Conservation (phyloP, 2,797 vertebrate species). For the Hemitrygon akajei region DNA sequence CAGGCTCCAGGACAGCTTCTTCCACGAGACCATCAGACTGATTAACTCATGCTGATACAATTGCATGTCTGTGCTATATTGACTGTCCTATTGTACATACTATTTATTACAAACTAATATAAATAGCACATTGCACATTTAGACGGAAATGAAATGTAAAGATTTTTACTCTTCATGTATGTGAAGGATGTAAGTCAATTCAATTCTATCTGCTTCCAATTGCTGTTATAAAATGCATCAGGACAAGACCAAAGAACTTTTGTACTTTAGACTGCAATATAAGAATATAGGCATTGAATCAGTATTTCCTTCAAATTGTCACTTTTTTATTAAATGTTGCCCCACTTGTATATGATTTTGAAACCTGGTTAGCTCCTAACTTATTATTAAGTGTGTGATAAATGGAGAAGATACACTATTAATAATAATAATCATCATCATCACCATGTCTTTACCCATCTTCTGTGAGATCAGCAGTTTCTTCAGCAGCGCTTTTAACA, state of each 20-base stretch:
- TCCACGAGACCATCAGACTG: too few species aligned
- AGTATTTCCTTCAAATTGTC: not conserved
- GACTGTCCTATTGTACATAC: too few species aligned
- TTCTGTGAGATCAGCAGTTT: not conserved
- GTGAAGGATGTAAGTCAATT: too few species aligned
- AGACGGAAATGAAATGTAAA: too few species aligned
- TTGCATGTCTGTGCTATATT: too few species aligned
- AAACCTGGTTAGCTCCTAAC: not conserved
- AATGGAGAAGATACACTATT: not conserved
- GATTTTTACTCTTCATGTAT: too few species aligned
- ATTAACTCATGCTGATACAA: too few species aligned
- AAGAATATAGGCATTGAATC: too few species aligned
- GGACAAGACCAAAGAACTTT: not conserved
- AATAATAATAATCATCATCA: not conserved
- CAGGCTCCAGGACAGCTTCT: too few species aligned
- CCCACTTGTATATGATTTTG: not conserved
- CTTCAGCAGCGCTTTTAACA: not conserved
- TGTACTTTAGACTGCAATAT: not conserved
- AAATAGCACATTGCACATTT: too few species aligned
- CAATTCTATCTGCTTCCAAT: not conserved
- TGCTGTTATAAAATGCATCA: not conserved
- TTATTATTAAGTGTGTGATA: not conserved
- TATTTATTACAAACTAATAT: too few species aligned
- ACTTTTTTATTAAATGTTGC: not conserved
- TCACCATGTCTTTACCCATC: not conserved